A percentile compares a stretch with the other conserved stretches of the same genome.
phyloP scores from a whole-genome alignment of 2,113 vertebrate genomes.

The Nothocercus julius region DNA sequence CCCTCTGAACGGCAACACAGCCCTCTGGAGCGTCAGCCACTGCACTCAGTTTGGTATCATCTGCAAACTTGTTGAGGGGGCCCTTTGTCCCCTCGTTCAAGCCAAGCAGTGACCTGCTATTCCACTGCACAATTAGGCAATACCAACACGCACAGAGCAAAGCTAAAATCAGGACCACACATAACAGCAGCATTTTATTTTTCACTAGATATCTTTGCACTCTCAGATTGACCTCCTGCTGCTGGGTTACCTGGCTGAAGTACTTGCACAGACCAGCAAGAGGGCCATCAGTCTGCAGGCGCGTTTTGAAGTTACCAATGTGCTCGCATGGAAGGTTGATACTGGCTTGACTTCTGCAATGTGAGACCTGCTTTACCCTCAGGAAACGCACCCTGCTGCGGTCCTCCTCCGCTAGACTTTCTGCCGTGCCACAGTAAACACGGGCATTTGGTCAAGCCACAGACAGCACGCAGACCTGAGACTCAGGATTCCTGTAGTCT shows the following conservation, averaged over 20 bases:
- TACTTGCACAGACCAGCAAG: neutral
- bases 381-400: neutral
- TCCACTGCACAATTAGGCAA: too few species aligned
- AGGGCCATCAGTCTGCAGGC: neutral
- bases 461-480: neutral
- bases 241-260: neutral
- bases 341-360: rapidly evolving
- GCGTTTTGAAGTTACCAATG: neutral
- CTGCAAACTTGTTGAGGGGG: too few species aligned
- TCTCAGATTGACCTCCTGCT: neutral
- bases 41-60: too few species aligned
- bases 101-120: too few species aligned
- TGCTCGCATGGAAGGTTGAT: neutral
- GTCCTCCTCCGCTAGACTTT: neutral
- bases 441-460: neutral
- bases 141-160: too few species aligned
- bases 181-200: too few species aligned
- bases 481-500: rapidly evolving
- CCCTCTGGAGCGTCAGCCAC: too few species aligned
- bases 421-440: rapidly evolving
- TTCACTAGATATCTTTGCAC: too few species aligned
- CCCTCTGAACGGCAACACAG: too few species aligned
- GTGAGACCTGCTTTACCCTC: neutral
- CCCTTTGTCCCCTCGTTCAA: too few species aligned
- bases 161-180: too few species aligned